phyloP scores from a whole-genome alignment of 1,140 invertebrate genomes.

The Thalassaphorura encarpata region DNA sequence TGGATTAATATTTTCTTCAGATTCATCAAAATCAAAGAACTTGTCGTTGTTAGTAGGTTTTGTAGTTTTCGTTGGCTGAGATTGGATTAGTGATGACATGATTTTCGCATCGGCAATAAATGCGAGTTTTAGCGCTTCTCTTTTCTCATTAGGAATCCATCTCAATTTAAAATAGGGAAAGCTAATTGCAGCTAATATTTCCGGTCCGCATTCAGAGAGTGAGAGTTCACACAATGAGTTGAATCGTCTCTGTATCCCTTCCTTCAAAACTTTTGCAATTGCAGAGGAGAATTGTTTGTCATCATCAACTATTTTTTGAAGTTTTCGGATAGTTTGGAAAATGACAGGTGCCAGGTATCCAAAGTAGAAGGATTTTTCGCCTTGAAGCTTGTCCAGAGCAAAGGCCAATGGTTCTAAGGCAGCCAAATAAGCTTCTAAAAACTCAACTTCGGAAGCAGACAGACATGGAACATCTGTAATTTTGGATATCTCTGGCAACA shows the following conservation, averaged over 20 bases:
- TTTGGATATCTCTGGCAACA: background rate
- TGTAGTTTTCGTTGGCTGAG: background rate
- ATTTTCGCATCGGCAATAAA: background rate
- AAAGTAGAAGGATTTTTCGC: conserved; percentile 4
- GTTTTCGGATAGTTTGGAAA: background rate
- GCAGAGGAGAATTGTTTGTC: background rate
- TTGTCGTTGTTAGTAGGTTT: background rate
- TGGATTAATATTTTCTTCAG: background rate
- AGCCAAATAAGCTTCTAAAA: background rate
- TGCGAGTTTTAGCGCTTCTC: background rate
- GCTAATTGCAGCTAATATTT: conserved; percentile 5
- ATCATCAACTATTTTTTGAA: background rate
- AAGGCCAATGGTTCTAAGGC: conserved; percentile 1
- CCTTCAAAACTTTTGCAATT: background rate
- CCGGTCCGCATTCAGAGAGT: background rate
- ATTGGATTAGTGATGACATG: background rate
- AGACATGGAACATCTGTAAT: background rate
- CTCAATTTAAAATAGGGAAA: conserved; percentile 13
- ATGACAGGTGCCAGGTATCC: conserved; percentile 1
- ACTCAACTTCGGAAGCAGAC: background rate
- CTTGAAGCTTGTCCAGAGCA: conserved; percentile 4
- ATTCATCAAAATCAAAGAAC: background rate
- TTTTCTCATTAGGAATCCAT: conserved; percentile 1
- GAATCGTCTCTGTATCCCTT: background rate
- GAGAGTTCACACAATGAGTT: background rate